A percentile compares a stretch with the other conserved stretches of the same genome.
These are phyloP conservation scores for Monochamus alternatus DNA, from an alignment of 2,888 invertebrate genomes.

Conservation along the genomic window DNA sequence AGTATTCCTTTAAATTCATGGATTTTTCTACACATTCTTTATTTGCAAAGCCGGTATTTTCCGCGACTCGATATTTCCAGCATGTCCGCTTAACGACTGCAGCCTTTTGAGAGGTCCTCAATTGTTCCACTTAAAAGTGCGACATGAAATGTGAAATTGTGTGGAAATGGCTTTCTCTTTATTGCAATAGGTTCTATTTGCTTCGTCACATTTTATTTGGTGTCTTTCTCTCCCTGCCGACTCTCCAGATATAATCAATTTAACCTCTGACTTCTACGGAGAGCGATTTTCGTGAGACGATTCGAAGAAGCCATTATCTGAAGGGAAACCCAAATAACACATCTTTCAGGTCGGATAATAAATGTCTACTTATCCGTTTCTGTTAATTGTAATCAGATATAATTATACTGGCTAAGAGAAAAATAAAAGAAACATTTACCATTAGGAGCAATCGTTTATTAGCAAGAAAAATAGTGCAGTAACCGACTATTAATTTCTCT, in stretches of 20 bases:
- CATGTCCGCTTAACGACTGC: background rate
- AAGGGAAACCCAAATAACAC: conserved; percentile 4
- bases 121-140: conserved; percentile 9
- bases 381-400: too few relatives aligned
- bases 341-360: background rate
- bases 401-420: too few relatives aligned
- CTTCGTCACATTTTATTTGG: conserved; percentile 10
- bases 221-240: background rate
- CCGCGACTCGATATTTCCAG: background rate
- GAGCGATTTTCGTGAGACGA: conserved; percentile 6
- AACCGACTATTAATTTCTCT: too few relatives aligned
- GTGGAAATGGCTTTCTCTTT: conserved; percentile 10
- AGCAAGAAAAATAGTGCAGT: too few relatives aligned
- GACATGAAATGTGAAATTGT: conserved; percentile 12
- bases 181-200: conserved; percentile 6
- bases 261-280: conserved; percentile 3
- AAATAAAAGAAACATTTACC: too few relatives aligned
- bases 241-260: conserved; percentile 12
- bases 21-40: too few relatives aligned
- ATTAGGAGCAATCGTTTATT: too few relatives aligned
- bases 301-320: conserved; percentile 2
- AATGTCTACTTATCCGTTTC: background rate
- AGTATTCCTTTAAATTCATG: too few relatives aligned
- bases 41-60: background rate
- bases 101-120: background rate